Evolutionary conservation across 2,113 vertebrate species (phyloP).

Genomic region (Isurus oxyrinchus): DNA sequence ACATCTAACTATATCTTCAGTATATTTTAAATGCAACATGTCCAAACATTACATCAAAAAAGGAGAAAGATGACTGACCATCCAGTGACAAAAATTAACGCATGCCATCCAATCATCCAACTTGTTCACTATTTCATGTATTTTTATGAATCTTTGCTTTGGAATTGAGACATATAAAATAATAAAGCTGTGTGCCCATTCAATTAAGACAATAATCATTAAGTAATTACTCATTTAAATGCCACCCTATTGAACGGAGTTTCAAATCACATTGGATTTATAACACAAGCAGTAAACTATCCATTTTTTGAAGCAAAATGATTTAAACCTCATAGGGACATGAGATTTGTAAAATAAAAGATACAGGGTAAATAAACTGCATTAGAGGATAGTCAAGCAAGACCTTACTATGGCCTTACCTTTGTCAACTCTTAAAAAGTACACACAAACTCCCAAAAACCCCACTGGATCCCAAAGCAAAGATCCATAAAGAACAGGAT

Average conservation of each 20-base stretch:
- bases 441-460: background rate
- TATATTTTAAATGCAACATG: background rate
- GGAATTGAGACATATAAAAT: background rate
- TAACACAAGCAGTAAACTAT: background rate
- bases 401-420: background rate
- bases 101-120: background rate
- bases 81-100: background rate
- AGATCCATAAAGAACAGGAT: background rate
- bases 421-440: background rate
- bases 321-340: background rate
- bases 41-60: background rate
- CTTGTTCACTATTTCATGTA: background rate
- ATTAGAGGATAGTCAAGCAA: background rate
- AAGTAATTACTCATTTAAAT: slow-evolving; percentile 14
- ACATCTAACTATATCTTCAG: background rate
- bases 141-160: background rate
- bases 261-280: background rate
- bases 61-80: background rate
- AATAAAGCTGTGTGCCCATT: background rate
- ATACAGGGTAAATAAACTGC: background rate
- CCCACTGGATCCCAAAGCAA: background rate
- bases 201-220: background rate
- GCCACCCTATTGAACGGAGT: background rate
- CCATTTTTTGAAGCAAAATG: background rate
- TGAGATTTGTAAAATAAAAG: background rate